phyloP scores from a whole-genome alignment of 2,797 vertebrate species.

The Alca torda region DNA sequence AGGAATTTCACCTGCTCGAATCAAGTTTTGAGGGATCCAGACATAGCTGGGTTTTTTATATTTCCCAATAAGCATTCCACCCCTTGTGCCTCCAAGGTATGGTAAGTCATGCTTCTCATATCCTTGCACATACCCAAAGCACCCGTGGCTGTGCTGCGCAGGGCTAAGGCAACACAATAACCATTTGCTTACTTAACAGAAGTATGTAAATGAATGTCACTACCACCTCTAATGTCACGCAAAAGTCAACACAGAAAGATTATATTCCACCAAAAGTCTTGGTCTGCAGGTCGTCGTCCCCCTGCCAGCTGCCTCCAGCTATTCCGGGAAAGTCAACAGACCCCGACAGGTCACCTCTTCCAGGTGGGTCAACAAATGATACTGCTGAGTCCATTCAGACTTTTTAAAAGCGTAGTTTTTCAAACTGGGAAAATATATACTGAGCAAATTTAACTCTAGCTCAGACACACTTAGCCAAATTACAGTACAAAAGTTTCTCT shows the following conservation, averaged over 20 bases:
- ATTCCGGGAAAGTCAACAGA: conserved; percentile 52
- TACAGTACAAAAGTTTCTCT: background rate
- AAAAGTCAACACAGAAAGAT: conserved; percentile 69
- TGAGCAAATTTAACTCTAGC: conserved; percentile 2
- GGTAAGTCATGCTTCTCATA: background rate
- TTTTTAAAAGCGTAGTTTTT: conserved; percentile 37
- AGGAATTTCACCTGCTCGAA: background rate
- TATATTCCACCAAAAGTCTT: conserved; percentile 69
- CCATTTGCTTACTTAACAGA: conserved; percentile 7
- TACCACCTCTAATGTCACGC: conserved; percentile 59
- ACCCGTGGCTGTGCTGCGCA: background rate
- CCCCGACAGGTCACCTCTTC: conserved; percentile 2
- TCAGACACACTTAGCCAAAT: background rate
- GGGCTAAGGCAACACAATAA: background rate
- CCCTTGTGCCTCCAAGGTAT: background rate
- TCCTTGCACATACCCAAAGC: background rate
- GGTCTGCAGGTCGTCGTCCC: conserved; percentile 62
- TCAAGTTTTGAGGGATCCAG: background rate
- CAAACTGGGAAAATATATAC: conserved; percentile 60
- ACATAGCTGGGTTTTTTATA: background rate
- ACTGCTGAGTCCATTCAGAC: conserved; percentile 50
- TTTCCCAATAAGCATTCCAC: background rate
- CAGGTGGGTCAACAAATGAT: conserved; percentile 65
- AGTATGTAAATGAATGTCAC: conserved; percentile 58
- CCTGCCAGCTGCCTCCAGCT: background rate